Evolutionary conservation across 1,140 invertebrate genomes (phyloP).

Genomic region (Drosophila seguyi): DNA sequence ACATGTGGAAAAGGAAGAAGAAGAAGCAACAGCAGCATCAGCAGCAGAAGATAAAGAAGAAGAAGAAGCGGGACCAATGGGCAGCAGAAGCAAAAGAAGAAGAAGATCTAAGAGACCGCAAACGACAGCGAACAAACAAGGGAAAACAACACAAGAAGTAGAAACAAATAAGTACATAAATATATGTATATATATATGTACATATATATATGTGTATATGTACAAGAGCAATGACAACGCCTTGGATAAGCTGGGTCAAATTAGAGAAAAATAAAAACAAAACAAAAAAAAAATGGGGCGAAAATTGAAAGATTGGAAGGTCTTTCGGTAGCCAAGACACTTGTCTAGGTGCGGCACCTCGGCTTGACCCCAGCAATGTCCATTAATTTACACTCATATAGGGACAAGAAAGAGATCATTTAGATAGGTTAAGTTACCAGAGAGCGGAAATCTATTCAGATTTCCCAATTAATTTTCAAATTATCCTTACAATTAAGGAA

Average conservation of each 20-base stretch:
- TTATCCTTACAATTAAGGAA: background rate
- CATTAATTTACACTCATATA: background rate
- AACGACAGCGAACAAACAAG: constrained; percentile 18
- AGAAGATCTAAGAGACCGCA: constrained; percentile 38
- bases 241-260: constrained; percentile 61
- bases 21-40: constrained; percentile 7
- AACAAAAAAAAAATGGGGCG: background rate
- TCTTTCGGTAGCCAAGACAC: constrained; percentile 32
- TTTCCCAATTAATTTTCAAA: background rate
- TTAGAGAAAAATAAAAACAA: background rate
- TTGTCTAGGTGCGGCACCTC: constrained; percentile 36
- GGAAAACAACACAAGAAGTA: constrained; percentile 25
- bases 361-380: constrained; percentile 7
- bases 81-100: constrained; percentile 5
- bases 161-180: constrained; percentile 15
- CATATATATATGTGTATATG: too few relatives aligned
- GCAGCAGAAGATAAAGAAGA: constrained; percentile 2
- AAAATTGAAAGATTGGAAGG: background rate
- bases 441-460: background rate
- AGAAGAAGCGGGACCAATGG: constrained; percentile 20
- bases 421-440: too few relatives aligned
- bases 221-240: constrained; percentile 43
- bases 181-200: background rate
- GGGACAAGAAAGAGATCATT: background rate
- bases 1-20: constrained; percentile 55